Evolutionary conservation across 2,888 invertebrate species (phyloP), one percentile per base, ranked within the genome.

Genomic region (Acrobeloides nanus): DNA sequence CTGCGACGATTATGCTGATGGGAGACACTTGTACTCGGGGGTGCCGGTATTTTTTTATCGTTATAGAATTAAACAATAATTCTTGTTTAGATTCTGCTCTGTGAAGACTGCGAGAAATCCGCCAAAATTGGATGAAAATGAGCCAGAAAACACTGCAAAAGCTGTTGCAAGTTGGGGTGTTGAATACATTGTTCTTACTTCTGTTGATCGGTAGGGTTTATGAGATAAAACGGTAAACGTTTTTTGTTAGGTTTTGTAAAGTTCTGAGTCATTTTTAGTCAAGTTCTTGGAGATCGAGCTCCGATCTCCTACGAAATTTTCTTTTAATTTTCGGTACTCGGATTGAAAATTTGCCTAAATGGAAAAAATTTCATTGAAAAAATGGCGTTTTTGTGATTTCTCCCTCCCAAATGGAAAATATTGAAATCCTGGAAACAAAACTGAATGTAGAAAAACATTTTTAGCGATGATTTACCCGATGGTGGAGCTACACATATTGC

Each of bases 21-120:
- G 97, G 97, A n/a, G 95, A 97, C 76, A 92, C 92, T 0, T 99
- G 97, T 73, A 97, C 97, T 0, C 81, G 97, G 55, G 95, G 92
- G 21, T 99, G 97, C 49, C 43, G 64, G 60, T 66, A 20, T 10
- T 46, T 17, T 39, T 38, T 27, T 21, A 12, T 43, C 32, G 3
- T 21, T 4, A 21, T 21, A 15, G n/a, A 29, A 4, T 18, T 37
- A 24, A 15, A 34, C 4, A 20, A 10, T 5, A 8, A 20, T 10
- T 33, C 6, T 12, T 12, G 12, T 38, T 53, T 75, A 82, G 92
- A 71, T 97, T 97, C 78, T 97, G 97, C 76, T 95, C 95, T 0
- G 88, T 99, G 38, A 97, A 97, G 80, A 97, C 97, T 0, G 83
- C 93, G 0, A 81, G 86, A 53, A 80, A 81, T 24, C 97, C 95